Base-by-base conservation (phyloP, 1,140 invertebrate species). In the Macrobrachium rosenbergii region DNA sequence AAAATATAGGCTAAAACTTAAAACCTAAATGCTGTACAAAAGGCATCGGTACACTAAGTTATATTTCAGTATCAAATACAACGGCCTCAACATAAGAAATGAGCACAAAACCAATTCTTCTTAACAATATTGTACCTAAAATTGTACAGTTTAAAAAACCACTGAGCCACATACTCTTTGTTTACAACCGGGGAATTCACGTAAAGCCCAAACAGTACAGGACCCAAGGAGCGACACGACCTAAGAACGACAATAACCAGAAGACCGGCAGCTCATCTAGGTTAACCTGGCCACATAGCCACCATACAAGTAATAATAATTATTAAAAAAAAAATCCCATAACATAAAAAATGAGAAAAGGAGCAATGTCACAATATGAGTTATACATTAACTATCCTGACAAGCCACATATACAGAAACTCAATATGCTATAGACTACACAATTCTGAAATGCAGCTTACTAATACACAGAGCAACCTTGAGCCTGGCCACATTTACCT, bases 1-100 rank as follows among this genome's bases (percentile, higher is more conserved):
- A 89, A 89, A 89, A 89, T 89, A 89, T 89, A 89, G 88, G 88
- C 88, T 89, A 89, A 87, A 89, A 89, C 88, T 89, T 89, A 89
- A 89, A 89, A 89, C 88, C 88, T 89, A 89, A 89, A 89, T 89
- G 84, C 88, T 89, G 85, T 89, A 89, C 88, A 89, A 89, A 89
- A 89, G 88, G 88, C 88, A 89, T 89, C 88, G 85, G 84, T 89
- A 89, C 83, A 89, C 88, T 89, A 89, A 89, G 83, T 81, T 87
- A 81, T 89, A 81, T 87, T 89, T 89, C 88, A 89, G 82, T 85
- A 89, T 89, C 84, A 87, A 82, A 89, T 82, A 87, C 83, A 82
- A 89, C 85, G 85, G 85, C 85, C 85, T 87, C 85, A 87, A 87
- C 85, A 87, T 72, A 87, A 87, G 85, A 87, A 87, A 87, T 87